phyloP scores from a whole-genome alignment of 1,140 invertebrate genomes.

The Ceratina japonica region DNA sequence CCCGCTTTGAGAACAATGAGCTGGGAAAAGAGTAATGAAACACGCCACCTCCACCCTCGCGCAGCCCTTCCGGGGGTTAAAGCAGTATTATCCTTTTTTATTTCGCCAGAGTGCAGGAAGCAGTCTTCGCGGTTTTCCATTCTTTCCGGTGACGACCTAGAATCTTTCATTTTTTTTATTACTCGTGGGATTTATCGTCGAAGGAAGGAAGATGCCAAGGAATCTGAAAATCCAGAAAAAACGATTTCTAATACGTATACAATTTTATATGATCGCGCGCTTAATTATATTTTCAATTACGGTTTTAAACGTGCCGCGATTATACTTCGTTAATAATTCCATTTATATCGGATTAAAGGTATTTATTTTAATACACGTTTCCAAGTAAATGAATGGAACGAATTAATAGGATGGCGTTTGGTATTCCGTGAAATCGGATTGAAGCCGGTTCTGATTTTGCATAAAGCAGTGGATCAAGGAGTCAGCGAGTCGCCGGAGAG shows the following conservation, averaged over 20 bases:
- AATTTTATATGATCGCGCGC: too few species aligned
- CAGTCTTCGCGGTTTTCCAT: constrained; percentile 48
- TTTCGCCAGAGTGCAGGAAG: constrained; percentile 57
- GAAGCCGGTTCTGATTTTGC: not conserved
- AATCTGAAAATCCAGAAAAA: too few species aligned
- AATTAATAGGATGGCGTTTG: not conserved
- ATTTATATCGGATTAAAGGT: too few species aligned
- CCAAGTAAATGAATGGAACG: not conserved
- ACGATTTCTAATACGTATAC: too few species aligned
- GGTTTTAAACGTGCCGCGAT: too few species aligned
- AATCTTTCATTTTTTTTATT: constrained; percentile 22
- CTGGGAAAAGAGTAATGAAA: constrained; percentile 63
- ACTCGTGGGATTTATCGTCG: constrained; percentile 37
- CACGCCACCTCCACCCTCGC: constrained; percentile 27
- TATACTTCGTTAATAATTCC: too few species aligned
- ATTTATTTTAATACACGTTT: too few species aligned
- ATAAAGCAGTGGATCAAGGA: constrained; percentile 25
- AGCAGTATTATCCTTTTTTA: constrained; percentile 58
- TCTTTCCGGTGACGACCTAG: constrained; percentile 49
- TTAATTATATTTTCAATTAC: too few species aligned
- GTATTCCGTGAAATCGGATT: constrained; percentile 1
- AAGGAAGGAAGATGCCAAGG: constrained; percentile 16
- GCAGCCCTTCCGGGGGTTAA: constrained; percentile 53
- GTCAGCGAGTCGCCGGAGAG: constrained; percentile 53
- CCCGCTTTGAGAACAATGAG: constrained; percentile 61